These are phyloP conservation scores for Homarus americanus DNA, from an alignment of 1,140 invertebrate genomes.

Conservation along the genomic window DNA sequence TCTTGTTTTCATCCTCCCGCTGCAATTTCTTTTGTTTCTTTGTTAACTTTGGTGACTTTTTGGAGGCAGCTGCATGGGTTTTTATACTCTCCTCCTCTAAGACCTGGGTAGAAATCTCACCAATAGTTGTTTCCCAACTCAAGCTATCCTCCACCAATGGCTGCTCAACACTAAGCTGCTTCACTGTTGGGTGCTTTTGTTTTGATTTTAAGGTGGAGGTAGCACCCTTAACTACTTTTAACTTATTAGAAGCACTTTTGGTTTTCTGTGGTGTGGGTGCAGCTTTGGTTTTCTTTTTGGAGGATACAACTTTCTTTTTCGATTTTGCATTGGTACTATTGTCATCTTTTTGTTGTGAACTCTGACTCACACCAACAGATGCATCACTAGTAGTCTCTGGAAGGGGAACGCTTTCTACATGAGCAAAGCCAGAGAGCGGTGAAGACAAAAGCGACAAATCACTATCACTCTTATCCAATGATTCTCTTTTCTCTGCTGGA, in stretches of 20 bases:
- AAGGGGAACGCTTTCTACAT: background rate
- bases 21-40: conserved; percentile 4
- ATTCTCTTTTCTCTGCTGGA: background rate
- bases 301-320: background rate
- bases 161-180: background rate
- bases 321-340: background rate
- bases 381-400: background rate
- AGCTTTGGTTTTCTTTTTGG: background rate
- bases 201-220: background rate
- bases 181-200: background rate
- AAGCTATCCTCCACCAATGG: background rate
- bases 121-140: background rate
- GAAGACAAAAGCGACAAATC: background rate
- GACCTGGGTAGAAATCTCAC: background rate
- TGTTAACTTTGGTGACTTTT: background rate
- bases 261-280: background rate
- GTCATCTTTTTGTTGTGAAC: background rate
- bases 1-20: background rate
- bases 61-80: background rate
- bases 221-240: background rate
- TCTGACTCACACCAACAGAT: background rate
- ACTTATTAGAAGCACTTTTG: background rate
- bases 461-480: background rate
- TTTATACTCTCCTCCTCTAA: background rate
- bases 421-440: background rate